Percentiles rank a stretch among this genome's conserved stretches.
Evolutionary conservation across 2,888 invertebrate species (phyloP).

Genomic region (Erannis defoliaria): DNA sequence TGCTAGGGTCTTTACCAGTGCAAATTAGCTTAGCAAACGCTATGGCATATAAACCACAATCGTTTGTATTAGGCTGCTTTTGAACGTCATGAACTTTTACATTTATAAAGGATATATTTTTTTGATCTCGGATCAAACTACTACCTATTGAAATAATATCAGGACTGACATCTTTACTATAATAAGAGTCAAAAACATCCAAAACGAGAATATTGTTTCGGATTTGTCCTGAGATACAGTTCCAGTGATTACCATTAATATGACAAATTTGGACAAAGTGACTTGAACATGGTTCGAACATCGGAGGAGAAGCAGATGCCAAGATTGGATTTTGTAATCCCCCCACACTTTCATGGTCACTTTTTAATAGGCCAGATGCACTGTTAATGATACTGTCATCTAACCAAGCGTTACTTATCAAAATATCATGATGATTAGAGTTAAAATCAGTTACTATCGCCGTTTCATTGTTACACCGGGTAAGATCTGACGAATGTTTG

Average conservation of each 20-base stretch:
- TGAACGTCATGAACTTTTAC: constrained; percentile 1
- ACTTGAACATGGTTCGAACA: too few species aligned
- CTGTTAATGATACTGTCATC: constrained; percentile 3
- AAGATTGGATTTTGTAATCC: constrained; percentile 5
- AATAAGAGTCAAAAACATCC: constrained; percentile 8
- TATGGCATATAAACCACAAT: constrained; percentile 15
- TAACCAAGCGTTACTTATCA: not conserved
- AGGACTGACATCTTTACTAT: constrained; percentile 1
- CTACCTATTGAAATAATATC: constrained; percentile 14
- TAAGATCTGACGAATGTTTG: too few species aligned
- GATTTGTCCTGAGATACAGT: too few species aligned
- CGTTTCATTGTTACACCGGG: too few species aligned
- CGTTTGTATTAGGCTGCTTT: constrained; percentile 2
- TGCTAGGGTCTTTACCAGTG: constrained; percentile 8
- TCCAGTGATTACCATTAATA: too few species aligned
- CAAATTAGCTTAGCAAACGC: constrained; percentile 15
- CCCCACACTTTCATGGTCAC: not conserved
- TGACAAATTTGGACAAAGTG: too few species aligned
- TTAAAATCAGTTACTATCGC: too few species aligned
- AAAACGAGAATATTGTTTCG: constrained; percentile 10
- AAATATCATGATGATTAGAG: constrained; percentile 4
- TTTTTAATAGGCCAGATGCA: too few species aligned
- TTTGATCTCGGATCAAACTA: constrained; percentile 4
- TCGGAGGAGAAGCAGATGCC: too few species aligned
- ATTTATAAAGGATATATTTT: not conserved